Conservation (phyloP, 2,113 vertebrate genomes). For the Ptilonorhynchus violaceus region DNA sequence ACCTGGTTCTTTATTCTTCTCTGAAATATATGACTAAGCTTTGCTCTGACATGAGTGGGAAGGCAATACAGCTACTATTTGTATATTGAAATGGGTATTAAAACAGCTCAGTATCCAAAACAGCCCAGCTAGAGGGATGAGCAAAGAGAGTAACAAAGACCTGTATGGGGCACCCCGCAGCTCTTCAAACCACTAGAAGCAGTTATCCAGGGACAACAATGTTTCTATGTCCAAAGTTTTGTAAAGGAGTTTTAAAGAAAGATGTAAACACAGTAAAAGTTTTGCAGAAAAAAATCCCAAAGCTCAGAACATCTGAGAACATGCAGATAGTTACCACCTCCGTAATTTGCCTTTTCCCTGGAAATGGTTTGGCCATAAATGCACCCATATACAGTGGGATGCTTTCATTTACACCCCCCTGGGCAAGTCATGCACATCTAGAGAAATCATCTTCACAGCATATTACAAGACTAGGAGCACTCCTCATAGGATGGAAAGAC, state of each 20-base stretch:
- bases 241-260: neutral
- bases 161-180: neutral
- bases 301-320: neutral
- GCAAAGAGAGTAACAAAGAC: neutral
- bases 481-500: neutral
- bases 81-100: neutral
- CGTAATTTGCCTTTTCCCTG: neutral
- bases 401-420: neutral
- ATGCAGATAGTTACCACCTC: neutral
- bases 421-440: neutral
- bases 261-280: neutral
- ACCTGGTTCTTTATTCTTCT: constrained; percentile 18
- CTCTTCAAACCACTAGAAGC: neutral
- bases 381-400: neutral
- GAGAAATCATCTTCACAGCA: neutral
- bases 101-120: neutral
- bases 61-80: neutral
- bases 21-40: neutral
- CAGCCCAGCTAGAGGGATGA: neutral
- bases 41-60: neutral
- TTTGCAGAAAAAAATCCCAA: neutral
- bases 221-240: neutral
- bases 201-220: neutral
- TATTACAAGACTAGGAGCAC: neutral
- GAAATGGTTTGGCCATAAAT: neutral